Evolutionary conservation across 2,113 vertebrate genomes (phyloP).

Genomic region (Corapipo altera): DNA sequence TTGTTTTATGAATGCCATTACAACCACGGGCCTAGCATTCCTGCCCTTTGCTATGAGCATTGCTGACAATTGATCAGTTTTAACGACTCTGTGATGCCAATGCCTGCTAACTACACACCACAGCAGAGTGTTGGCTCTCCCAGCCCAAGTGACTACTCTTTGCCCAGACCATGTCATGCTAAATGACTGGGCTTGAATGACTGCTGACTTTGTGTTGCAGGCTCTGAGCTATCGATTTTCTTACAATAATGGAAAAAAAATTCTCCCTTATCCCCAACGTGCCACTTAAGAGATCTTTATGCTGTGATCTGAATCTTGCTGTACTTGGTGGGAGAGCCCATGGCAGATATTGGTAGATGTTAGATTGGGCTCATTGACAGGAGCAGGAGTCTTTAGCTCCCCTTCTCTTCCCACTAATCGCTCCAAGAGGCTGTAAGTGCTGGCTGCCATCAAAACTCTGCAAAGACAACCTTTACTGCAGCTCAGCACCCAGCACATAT

Average conservation of each 20-base stretch:
- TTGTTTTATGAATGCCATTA: not conserved
- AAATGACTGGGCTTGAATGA: not conserved
- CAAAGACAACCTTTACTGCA: not conserved
- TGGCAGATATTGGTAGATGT: not conserved
- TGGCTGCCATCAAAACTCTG: not conserved
- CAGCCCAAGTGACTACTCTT: not conserved
- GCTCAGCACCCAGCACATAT: not conserved
- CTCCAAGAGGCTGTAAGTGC: not conserved
- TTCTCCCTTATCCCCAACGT: rapidly evolving
- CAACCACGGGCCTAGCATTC: not conserved
- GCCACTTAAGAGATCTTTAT: not conserved
- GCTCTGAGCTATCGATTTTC: not conserved
- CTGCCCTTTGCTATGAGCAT: not conserved
- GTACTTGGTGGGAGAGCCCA: not conserved
- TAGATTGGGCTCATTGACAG: not conserved
- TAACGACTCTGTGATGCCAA: rapidly evolving
- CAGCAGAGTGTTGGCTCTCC: not conserved
- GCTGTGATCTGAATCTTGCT: not conserved
- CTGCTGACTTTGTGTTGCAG: not conserved
- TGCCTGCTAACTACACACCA: rapidly evolving
- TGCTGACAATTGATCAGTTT: not conserved
- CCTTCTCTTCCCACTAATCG: not conserved
- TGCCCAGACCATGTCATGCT: not conserved
- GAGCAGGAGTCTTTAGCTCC: not conserved
- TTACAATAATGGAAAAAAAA: not conserved